Evolutionary conservation across 2,797 vertebrate genomes (phyloP).

Genomic region (Phylloscopus collybita): DNA sequence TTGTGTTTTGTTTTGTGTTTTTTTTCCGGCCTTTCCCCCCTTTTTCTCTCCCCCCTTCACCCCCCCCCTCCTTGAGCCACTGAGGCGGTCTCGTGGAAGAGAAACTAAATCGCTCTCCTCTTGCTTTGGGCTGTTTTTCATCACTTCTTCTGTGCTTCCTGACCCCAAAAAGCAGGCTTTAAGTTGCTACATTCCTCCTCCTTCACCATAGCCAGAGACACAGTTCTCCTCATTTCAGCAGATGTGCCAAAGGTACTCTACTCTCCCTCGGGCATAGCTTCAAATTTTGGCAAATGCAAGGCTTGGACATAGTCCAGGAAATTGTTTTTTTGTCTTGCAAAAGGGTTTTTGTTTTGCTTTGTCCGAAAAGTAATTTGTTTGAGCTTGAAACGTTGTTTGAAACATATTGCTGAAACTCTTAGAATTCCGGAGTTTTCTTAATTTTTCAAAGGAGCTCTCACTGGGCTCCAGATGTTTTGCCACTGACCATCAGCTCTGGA

Average conservation of each 20-base stretch:
- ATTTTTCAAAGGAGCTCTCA: neutral
- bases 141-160: conserved; percentile 59
- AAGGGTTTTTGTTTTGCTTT: neutral
- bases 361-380: neutral
- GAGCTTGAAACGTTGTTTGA: neutral
- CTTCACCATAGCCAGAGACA: conserved; percentile 26
- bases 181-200: conserved; percentile 42
- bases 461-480: conserved; percentile 35
- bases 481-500: conserved; percentile 44
- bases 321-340: conserved; percentile 20
- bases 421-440: neutral
- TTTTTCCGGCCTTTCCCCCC: neutral
- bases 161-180: conserved; percentile 55
- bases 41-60: neutral
- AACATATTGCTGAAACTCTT: neutral
- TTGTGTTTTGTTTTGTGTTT: neutral
- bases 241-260: conserved; percentile 55
- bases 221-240: conserved; percentile 43
- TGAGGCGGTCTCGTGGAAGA: neutral
- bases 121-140: conserved; percentile 67
- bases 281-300: conserved; percentile 28
- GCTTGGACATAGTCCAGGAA: neutral
- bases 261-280: conserved; percentile 16
- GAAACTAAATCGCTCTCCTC: conserved; percentile 31
- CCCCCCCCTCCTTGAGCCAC: neutral